Evolutionary conservation across 2,797 vertebrate species (phyloP).

Genomic region (Amazona ochrocephala): DNA sequence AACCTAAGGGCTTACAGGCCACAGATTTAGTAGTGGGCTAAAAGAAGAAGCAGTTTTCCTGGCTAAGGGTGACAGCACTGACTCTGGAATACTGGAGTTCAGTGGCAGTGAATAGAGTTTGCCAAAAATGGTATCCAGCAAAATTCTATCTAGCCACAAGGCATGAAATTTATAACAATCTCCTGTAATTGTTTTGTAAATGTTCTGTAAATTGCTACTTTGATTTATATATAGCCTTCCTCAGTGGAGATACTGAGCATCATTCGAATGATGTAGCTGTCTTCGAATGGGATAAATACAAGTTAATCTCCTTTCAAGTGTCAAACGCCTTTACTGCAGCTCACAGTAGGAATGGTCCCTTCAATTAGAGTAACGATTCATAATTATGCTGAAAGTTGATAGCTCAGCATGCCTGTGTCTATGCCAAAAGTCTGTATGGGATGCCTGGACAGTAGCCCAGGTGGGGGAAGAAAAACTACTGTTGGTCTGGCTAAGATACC

Average conservation of each 20-base stretch:
- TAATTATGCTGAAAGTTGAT: neutral
- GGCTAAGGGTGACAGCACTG: neutral
- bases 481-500: neutral
- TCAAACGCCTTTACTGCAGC: neutral
- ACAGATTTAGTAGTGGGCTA: neutral
- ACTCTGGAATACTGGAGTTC: neutral
- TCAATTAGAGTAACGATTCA: neutral
- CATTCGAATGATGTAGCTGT: neutral
- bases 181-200: conserved; percentile 14
- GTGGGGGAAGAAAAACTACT: neutral
- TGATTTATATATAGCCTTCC: conserved; percentile 7
- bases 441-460: neutral
- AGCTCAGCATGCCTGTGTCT: neutral
- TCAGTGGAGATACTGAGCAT: neutral
- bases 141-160: neutral
- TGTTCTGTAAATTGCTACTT: conserved; percentile 10
- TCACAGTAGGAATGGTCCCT: neutral
- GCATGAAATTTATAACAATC: neutral
- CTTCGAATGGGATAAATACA: neutral
- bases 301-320: neutral
- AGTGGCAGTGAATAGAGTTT: neutral
- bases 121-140: neutral
- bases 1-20: neutral
- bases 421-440: neutral
- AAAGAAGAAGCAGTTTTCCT: neutral